These are phyloP conservation scores for Macrotus californicus DNA, from an alignment of 2,113 vertebrate genomes.

Conservation along the genomic window DNA sequence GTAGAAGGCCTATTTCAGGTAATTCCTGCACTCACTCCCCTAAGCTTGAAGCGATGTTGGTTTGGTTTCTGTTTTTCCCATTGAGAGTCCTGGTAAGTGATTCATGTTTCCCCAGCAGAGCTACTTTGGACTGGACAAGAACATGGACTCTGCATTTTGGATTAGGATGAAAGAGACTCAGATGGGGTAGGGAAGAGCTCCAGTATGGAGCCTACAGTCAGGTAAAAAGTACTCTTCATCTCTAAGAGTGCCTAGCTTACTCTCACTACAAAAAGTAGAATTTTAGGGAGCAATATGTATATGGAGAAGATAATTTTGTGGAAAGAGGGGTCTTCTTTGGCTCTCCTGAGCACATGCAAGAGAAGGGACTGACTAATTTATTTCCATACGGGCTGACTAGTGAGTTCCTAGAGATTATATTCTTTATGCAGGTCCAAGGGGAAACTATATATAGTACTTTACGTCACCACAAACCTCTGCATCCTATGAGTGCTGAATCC, in stretches of 20 bases:
- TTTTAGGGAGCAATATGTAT: background rate
- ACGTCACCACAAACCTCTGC: background rate
- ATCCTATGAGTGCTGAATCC: background rate
- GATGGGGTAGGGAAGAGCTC: background rate
- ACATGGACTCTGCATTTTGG: background rate
- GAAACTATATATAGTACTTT: background rate
- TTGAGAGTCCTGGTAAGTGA: background rate
- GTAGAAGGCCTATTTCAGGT: constrained; percentile 52
- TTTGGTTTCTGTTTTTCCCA: background rate
- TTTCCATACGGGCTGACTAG: background rate
- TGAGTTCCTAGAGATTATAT: background rate
- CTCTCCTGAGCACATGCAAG: background rate
- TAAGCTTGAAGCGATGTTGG: background rate
- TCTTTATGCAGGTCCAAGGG: background rate
- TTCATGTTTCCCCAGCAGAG: background rate
- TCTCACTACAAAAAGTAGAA: background rate
- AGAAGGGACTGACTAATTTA: background rate
- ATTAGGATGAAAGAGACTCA: background rate
- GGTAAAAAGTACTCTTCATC: background rate
- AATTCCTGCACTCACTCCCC: constrained; percentile 30
- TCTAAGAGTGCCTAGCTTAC: background rate
- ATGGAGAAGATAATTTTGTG: background rate
- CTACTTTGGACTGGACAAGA: background rate
- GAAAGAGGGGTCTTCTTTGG: background rate
- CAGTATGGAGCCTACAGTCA: background rate